A percentile compares a stretch with the other conserved stretches of the same genome.
These are phyloP conservation scores for Helobdella robusta DNA, from an alignment of 2,888 invertebrate species.

Conservation along the genomic window DNA sequence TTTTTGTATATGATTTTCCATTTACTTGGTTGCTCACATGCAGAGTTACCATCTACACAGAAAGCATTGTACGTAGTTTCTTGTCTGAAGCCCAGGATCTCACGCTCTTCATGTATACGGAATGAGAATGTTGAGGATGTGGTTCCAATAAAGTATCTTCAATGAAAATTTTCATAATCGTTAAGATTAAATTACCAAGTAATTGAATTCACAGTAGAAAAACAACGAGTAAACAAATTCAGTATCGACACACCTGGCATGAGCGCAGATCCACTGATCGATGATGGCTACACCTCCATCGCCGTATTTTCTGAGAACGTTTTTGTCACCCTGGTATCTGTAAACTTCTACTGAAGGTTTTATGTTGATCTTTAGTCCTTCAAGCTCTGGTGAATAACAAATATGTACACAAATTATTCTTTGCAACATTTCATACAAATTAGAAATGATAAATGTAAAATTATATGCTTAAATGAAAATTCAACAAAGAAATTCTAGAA, in stretches of 20 bases:
- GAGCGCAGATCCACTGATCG: constrained; percentile 88
- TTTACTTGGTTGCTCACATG: constrained; percentile 64
- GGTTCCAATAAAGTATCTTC: constrained; percentile 78
- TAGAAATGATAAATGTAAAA: too few species aligned
- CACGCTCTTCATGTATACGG: constrained; percentile 91
- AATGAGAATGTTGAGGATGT: constrained; percentile 90
- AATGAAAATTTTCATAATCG: too few species aligned
- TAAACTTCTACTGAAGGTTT: constrained; percentile 39
- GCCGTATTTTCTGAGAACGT: constrained; percentile 51
- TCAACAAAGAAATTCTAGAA: not conserved
- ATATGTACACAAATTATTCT: too few species aligned
- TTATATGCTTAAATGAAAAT: too few species aligned
- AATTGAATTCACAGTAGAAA: not conserved
- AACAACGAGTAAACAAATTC: not conserved
- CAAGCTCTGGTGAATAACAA: constrained; percentile 50
- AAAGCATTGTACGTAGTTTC: constrained; percentile 77
- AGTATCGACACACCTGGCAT: constrained; percentile 57
- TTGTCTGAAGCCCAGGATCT: constrained; percentile 76
- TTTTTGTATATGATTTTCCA: constrained; percentile 55
- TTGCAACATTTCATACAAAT: too few species aligned
- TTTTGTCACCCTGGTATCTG: constrained; percentile 39
- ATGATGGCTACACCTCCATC: constrained; percentile 84
- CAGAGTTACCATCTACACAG: constrained; percentile 58
- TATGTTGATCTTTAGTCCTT: constrained; percentile 52
- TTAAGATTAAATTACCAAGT: too few species aligned